Base-by-base conservation (phyloP, 2,888 invertebrate species). In the Caenorhabditis panamensis region DNA sequence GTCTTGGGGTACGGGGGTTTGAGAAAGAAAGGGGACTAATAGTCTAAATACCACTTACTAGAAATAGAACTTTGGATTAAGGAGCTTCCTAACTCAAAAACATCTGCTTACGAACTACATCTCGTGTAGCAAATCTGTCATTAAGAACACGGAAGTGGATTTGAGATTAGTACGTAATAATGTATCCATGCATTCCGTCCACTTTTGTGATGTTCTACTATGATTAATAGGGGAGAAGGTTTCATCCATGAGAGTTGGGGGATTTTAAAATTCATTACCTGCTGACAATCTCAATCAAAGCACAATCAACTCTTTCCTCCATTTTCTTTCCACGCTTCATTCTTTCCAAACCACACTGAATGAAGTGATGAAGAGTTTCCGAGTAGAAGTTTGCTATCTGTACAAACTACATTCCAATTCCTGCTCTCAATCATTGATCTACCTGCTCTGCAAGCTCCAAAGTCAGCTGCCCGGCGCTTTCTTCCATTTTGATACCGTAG, bases 261-360 rank as follows among this genome's bases (percentile, higher is more conserved):
- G 13, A 53, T 3, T 53, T 5, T 54, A 8, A 18, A 9, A 18
- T 56, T 13, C 53, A 24, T 93, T 93, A 95, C 86, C 94, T 93
- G 62, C 94, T 92, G 80, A 94, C 93, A 81, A 95, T 91, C 79
- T 94, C 92, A 58, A 95, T 91, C 68, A 95, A 90, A 58, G 93
- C 91, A 22, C 94, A 93, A 89, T 95, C 95, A 49, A 94, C 93
- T 87, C 95, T 93, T 76, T 94, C 94, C 67, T 93, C 91, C 91
- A 95, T 95, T 1, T 93, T 93, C 88, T 94, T 94, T 3, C 94
- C 92, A 84, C 94, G 93, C 82, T 93, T 93, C 89, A 94, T 75
- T 66, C 85, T 58, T 47, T 85, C 83, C 36, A 85, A 53, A 56
- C 85, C 85, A 20, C 26, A 26, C 41, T 85, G 82, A 11, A 75